Conservation (phyloP, 2,113 vertebrate species). For the Cyprinus carpio region DNA sequence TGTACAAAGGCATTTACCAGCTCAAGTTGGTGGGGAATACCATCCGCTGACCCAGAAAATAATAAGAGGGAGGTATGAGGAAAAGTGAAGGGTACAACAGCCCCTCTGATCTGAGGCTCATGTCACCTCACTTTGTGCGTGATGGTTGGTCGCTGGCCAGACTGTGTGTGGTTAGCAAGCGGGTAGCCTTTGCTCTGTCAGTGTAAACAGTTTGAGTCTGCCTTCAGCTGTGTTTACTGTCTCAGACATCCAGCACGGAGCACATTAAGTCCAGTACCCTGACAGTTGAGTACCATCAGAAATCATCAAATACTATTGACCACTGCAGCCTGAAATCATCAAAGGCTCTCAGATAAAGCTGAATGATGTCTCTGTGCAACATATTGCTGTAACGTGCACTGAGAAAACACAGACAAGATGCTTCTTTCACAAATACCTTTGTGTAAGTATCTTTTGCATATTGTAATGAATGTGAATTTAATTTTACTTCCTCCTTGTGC, state of each 20-base stretch:
- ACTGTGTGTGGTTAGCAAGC: constrained; percentile 42
- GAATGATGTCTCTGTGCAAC: neutral
- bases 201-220: constrained; percentile 43
- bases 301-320: neutral
- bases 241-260: constrained; percentile 62
- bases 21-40: neutral
- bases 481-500: neutral
- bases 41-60: neutral
- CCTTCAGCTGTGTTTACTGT: constrained; percentile 74
- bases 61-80: neutral
- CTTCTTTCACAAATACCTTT: neutral
- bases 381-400: neutral
- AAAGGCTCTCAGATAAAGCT: neutral
- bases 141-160: constrained; percentile 30
- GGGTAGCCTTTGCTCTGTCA: constrained; percentile 38
- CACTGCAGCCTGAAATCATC: constrained; percentile 4
- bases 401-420: neutral
- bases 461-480: neutral
- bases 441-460: neutral
- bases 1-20: neutral
- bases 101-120: constrained; percentile 22
- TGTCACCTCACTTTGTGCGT: constrained; percentile 21
- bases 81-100: constrained; percentile 1
- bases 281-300: constrained; percentile 29
- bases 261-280: constrained; percentile 64